Conservation (phyloP, 2,113 vertebrate genomes). For the Genyomyrus donnyi region DNA sequence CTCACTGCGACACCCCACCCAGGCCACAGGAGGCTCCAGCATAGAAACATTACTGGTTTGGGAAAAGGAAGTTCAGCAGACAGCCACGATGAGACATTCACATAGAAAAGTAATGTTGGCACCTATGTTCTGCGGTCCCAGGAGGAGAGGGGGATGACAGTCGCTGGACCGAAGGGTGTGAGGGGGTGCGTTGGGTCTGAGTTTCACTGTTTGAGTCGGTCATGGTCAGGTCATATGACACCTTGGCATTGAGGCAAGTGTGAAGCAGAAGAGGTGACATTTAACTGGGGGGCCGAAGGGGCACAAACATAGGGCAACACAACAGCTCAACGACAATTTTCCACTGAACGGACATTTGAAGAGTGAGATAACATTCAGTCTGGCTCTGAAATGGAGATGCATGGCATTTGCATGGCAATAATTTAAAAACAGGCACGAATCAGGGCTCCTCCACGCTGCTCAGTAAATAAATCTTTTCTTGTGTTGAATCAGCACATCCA, state of each 20-base stretch:
- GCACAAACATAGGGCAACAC: neutral
- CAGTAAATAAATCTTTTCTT: neutral
- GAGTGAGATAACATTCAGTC: neutral
- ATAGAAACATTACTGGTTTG: neutral
- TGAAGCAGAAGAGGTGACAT: neutral
- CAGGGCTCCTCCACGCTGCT: neutral
- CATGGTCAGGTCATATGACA: neutral
- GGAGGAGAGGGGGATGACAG: neutral
- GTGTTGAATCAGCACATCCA: conserved; percentile 4
- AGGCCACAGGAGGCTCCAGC: neutral
- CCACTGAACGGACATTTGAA: neutral
- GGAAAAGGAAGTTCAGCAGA: neutral
- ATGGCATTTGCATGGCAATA: neutral
- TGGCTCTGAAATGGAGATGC: neutral
- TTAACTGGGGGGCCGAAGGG: neutral
- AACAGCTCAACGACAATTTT: neutral
- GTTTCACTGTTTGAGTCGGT: neutral
- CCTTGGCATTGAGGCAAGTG: neutral
- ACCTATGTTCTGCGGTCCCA: neutral
- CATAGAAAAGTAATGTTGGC: neutral
- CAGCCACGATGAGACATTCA: neutral
- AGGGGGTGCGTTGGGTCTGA: neutral
- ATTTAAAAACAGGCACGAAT: neutral
- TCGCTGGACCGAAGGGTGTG: neutral
- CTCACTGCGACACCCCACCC: neutral